Percentiles rank a stretch among this genome's conserved stretches.
These are phyloP conservation scores for Eupeodes latifasciatus DNA, from an alignment of 2,888 invertebrate genomes.

Conservation along the genomic window DNA sequence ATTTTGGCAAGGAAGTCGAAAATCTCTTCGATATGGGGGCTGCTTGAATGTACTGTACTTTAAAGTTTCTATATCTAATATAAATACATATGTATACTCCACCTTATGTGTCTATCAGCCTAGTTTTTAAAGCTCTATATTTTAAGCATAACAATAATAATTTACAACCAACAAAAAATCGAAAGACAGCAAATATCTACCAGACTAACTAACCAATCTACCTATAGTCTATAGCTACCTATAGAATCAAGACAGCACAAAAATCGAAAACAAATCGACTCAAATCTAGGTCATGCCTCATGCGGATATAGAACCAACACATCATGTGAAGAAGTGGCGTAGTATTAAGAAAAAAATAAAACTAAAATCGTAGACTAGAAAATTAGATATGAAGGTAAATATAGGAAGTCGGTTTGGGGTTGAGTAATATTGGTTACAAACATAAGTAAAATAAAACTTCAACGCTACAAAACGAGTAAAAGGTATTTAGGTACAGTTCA, in stretches of 20 bases:
- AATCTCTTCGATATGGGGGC: too few species aligned
- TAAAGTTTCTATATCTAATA: too few species aligned
- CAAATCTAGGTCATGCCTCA: constrained; percentile 64
- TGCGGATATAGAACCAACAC: constrained; percentile 46
- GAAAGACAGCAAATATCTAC: too few species aligned
- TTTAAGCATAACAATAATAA: not conserved
- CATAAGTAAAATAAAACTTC: constrained; percentile 14
- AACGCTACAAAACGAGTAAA: constrained; percentile 11
- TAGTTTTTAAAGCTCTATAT: not conserved
- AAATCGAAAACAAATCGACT: constrained; percentile 50
- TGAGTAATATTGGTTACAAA: constrained; percentile 18
- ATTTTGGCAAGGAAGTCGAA: too few species aligned
- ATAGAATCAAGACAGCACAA: constrained; percentile 9
- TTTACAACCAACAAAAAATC: too few species aligned
- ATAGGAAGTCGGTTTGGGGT: constrained; percentile 17
- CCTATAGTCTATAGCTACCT: not conserved
- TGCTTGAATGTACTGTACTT: too few species aligned
- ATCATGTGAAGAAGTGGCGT: constrained; percentile 38
- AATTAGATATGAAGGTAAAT: constrained; percentile 22
- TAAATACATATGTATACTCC: not conserved
- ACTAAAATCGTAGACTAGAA: constrained; percentile 44
- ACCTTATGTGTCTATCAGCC: not conserved
- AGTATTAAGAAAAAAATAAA: not conserved
- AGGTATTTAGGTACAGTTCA: not conserved
- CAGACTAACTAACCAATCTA: too few species aligned